phyloP scores from a whole-genome alignment of 2,113 vertebrate species.

The Nettapus auritus region DNA sequence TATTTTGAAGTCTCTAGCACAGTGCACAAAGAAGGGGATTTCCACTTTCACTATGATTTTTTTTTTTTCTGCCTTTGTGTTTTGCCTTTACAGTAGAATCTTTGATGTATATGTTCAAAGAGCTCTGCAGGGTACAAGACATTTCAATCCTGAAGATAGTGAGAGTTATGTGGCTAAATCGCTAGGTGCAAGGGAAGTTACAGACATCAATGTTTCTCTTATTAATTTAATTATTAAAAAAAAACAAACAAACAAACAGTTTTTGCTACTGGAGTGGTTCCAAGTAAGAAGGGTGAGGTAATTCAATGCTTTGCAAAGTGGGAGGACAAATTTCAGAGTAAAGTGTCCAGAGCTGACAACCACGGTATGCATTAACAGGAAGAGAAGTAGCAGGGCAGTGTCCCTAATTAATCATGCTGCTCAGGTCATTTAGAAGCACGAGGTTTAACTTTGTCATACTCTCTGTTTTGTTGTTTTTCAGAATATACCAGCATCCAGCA shows the following conservation, averaged over 20 bases:
- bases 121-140: rapidly evolving
- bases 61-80: neutral
- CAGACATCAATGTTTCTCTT: neutral
- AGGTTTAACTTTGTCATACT: neutral
- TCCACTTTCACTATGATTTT: neutral
- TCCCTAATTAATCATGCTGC: rapidly evolving
- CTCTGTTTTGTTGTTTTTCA: neutral
- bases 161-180: neutral
- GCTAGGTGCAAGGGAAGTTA: neutral
- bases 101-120: neutral
- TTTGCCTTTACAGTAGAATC: neutral
- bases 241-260: neutral
- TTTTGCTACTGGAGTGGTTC: rapidly evolving
- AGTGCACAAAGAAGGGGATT: neutral
- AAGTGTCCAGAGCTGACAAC: rapidly evolving
- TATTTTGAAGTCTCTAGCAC: neutral
- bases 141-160: neutral
- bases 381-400: rapidly evolving
- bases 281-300: neutral
- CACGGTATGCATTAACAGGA: rapidly evolving
- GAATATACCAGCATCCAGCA: neutral
- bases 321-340: neutral
- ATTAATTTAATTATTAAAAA: neutral
- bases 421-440: neutral
- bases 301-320: neutral